A percentile compares a stretch with the other conserved stretches of the same genome.
Evolutionary conservation across 2,888 invertebrate species (phyloP).

Genomic region (Balanococcus diminutus): DNA sequence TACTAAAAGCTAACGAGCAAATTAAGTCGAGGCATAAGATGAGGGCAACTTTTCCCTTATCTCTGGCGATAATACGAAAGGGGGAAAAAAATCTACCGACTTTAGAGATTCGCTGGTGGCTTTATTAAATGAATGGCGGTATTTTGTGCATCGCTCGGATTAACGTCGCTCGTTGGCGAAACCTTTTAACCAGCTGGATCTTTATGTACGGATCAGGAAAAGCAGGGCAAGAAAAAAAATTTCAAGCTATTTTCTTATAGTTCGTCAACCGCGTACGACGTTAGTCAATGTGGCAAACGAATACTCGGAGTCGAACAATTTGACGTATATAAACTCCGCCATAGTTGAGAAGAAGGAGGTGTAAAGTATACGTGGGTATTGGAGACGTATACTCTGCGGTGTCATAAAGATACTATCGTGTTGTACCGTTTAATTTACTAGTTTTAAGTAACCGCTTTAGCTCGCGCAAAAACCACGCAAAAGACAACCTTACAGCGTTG

Average conservation of each 20-base stretch:
- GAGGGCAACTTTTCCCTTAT: conserved; percentile 7
- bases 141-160: background rate
- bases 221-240: background rate
- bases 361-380: background rate
- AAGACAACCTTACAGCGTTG: background rate
- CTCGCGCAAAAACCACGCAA: background rate
- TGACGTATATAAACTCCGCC: background rate
- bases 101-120: background rate
- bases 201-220: background rate
- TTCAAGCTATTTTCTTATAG: background rate
- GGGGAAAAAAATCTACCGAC: background rate
- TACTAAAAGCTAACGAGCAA: conserved; percentile 7
- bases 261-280: background rate
- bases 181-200: background rate
- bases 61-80: background rate
- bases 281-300: background rate
- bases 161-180: background rate
- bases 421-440: background rate
- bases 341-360: background rate
- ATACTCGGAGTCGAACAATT: background rate
- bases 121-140: background rate
- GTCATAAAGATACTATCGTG: background rate
- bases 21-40: background rate
- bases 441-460: background rate
- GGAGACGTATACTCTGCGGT: background rate